Evolutionary conservation across 2,113 vertebrate species (phyloP).

Genomic region (Chamaetylas fuelleborni): DNA sequence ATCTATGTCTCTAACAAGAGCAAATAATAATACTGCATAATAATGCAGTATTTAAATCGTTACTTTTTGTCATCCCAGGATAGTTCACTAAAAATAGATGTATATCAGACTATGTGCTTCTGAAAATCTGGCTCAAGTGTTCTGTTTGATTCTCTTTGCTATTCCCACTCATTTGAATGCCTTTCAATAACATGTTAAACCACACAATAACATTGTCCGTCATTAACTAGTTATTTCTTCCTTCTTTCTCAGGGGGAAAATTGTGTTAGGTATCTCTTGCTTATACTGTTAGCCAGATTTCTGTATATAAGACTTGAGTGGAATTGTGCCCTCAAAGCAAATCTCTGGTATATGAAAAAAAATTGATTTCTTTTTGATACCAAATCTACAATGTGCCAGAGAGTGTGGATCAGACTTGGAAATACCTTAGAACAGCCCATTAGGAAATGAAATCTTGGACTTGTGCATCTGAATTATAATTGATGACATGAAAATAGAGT

Average conservation of each 20-base stretch:
- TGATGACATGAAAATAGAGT: neutral
- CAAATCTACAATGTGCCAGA: neutral
- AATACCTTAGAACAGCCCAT: neutral
- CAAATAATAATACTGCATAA: neutral
- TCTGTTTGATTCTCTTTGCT: neutral
- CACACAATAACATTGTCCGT: neutral
- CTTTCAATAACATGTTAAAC: neutral
- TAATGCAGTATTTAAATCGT: neutral
- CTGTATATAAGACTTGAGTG: neutral
- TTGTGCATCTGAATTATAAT: neutral
- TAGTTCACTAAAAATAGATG: neutral
- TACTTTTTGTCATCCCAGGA: neutral
- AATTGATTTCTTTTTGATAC: neutral
- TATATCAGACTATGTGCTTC: neutral
- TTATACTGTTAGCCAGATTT: neutral
- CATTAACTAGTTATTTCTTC: neutral
- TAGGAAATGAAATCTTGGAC: slow-evolving; percentile 13
- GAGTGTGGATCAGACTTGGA: slow-evolving; percentile 2
- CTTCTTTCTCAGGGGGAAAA: neutral
- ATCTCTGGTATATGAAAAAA: neutral
- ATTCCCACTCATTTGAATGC: neutral
- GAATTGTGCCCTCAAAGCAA: neutral
- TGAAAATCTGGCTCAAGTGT: neutral
- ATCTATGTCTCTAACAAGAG: neutral
- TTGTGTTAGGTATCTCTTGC: neutral